Conservation (phyloP, 1,140 invertebrate genomes). For the Hyposmocoma kahamanoa region DNA sequence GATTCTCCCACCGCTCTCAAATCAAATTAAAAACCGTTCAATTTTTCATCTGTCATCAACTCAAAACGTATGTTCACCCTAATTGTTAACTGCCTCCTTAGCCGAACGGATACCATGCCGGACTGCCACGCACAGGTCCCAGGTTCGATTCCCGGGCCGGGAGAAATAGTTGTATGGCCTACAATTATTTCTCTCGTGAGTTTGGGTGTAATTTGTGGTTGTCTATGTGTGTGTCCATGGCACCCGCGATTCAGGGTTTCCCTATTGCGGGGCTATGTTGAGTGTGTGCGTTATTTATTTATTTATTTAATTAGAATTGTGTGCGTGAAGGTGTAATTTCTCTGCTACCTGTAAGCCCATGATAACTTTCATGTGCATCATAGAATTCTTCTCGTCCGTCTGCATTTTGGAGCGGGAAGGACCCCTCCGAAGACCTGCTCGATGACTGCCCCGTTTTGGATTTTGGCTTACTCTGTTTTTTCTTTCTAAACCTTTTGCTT, state of each 20-base stretch:
- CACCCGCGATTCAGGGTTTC: background rate
- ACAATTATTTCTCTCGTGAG: background rate
- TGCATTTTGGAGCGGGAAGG: conserved; percentile 8
- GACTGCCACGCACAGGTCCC: too few species aligned
- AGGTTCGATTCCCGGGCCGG: too few species aligned
- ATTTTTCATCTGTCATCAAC: too few species aligned
- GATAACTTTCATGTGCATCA: conserved; percentile 47
- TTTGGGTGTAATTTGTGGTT: background rate
- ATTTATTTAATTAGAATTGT: background rate
- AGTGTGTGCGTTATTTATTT: background rate
- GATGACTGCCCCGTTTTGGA: conserved; percentile 6
- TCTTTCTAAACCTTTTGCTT: background rate
- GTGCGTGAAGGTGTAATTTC: background rate
- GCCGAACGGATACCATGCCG: too few species aligned
- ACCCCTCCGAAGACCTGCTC: conserved; percentile 23
- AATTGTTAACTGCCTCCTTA: too few species aligned
- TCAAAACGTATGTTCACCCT: too few species aligned
- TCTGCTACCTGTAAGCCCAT: conserved; percentile 29
- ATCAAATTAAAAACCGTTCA: too few species aligned
- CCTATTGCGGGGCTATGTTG: background rate
- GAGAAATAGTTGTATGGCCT: too few species aligned
- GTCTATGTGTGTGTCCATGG: background rate
- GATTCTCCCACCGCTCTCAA: too few species aligned
- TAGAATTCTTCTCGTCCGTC: conserved; percentile 41
- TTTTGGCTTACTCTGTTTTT: background rate